These are phyloP conservation scores for Oedothorax gibbosus DNA, from an alignment of 1,140 invertebrate genomes.

Conservation along the genomic window DNA sequence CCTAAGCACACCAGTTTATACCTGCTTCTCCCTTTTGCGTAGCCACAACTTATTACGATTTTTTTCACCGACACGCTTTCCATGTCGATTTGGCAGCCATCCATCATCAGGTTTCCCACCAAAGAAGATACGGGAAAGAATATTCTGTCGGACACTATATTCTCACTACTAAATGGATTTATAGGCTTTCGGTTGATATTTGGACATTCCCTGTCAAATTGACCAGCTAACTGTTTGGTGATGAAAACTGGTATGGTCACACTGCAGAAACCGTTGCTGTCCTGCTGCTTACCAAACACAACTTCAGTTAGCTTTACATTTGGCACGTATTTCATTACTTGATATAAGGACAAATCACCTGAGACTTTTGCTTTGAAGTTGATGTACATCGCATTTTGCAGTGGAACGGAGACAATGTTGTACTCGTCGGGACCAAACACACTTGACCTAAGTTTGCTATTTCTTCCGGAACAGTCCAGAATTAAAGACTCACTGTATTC, in stretches of 20 bases:
- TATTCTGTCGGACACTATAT: slow-evolving; percentile 13
- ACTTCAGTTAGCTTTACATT: slow-evolving; percentile 19
- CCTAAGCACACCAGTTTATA: slow-evolving; percentile 11
- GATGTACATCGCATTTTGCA: slow-evolving; percentile 23
- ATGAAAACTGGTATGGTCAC: slow-evolving; percentile 40
- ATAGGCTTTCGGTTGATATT: slow-evolving; percentile 26
- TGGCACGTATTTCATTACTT: slow-evolving; percentile 17
- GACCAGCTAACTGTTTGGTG: not conserved
- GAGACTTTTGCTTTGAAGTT: slow-evolving; percentile 17
- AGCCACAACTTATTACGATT: slow-evolving; percentile 27
- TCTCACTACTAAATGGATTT: slow-evolving; percentile 14
- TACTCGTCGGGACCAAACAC: slow-evolving; percentile 11
- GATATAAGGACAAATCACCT: not conserved
- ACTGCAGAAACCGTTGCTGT: not conserved
- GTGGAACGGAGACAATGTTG: slow-evolving; percentile 7
- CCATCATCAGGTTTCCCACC: slow-evolving; percentile 22
- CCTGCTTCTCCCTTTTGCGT: slow-evolving; percentile 3
- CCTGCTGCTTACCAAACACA: slow-evolving; percentile 1
- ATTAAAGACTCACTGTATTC: slow-evolving; percentile 2
- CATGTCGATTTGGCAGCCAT: slow-evolving; percentile 20
- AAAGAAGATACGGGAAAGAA: slow-evolving; percentile 29
- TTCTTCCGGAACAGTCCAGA: slow-evolving; percentile 27
- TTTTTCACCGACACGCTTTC: slow-evolving; percentile 24
- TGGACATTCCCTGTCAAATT: slow-evolving; percentile 19
- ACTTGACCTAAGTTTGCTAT: slow-evolving; percentile 7